These are phyloP conservation scores for Anneissia japonica DNA, from an alignment of 35 echinoderm and acorn worm species.

Conservation along the genomic window DNA sequence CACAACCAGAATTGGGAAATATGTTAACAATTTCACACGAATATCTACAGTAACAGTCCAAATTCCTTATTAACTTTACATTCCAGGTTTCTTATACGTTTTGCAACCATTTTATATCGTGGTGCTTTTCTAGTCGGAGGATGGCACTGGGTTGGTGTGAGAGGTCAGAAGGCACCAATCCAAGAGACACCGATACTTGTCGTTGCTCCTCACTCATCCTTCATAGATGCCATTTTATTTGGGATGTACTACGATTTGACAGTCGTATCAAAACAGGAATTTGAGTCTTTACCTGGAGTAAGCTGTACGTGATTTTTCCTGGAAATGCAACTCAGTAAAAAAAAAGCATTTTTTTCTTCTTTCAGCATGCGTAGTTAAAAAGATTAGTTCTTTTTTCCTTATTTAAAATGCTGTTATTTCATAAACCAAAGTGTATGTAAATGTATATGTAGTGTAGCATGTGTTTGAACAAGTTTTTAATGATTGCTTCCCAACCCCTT, in stretches of 20 bases:
- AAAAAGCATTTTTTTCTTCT: background rate
- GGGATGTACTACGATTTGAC: background rate
- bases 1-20: too few relatives aligned
- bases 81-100: background rate
- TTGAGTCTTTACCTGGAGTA: background rate
- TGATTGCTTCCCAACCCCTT: too few relatives aligned
- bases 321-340: background rate
- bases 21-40: too few relatives aligned
- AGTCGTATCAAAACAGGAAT: background rate
- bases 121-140: constrained; percentile 15
- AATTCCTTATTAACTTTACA: too few relatives aligned
- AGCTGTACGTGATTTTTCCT: background rate
- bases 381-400: too few relatives aligned
- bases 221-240: constrained; percentile 30
- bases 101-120: background rate
- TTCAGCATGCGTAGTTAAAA: too few relatives aligned
- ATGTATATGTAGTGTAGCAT: too few relatives aligned
- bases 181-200: constrained; percentile 45
- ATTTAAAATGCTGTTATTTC: too few relatives aligned
- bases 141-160: constrained; percentile 46
- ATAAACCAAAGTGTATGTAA: too few relatives aligned
- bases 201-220: constrained; percentile 51
- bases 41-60: too few relatives aligned
- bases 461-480: too few relatives aligned
- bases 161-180: constrained; percentile 23